phyloP scores from a whole-genome alignment of 2,113 vertebrate genomes.

The Cololabis saira region DNA sequence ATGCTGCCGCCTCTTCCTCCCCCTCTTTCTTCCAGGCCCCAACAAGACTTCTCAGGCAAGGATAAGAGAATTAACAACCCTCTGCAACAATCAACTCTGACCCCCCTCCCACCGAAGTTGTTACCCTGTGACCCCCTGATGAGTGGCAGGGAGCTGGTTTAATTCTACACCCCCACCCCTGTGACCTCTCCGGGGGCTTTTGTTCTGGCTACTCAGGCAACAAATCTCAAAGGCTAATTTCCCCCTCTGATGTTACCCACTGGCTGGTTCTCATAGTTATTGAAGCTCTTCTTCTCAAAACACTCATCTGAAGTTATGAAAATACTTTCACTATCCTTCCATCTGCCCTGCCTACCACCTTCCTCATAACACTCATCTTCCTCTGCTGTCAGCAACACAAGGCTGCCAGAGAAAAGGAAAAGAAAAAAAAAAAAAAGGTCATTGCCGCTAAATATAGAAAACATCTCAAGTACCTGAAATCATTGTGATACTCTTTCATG shows the following conservation, averaged over 20 bases:
- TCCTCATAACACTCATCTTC: conserved; percentile 49
- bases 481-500: conserved; percentile 67
- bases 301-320: conserved; percentile 48
- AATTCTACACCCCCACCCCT: conserved; percentile 49
- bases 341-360: not conserved
- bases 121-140: conserved; percentile 58
- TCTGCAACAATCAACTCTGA: conserved; percentile 57
- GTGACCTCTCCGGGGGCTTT: conserved; percentile 62
- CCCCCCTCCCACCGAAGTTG: conserved; percentile 13
- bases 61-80: conserved; percentile 79
- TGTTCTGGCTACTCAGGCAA: conserved; percentile 68
- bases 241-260: conserved; percentile 63
- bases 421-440: conserved; percentile 2
- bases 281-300: conserved; percentile 25
- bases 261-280: conserved; percentile 48
- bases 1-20: conserved; percentile 34
- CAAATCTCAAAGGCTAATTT: conserved; percentile 75
- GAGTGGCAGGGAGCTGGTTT: conserved; percentile 45
- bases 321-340: conserved; percentile 30
- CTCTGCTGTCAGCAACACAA: conserved; percentile 55
- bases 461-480: conserved; percentile 66
- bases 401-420: conserved; percentile 52
- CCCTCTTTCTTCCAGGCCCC: conserved; percentile 31
- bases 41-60: conserved; percentile 61
- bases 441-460: conserved; percentile 68